Evolutionary conservation across 2,888 invertebrate genomes (phyloP).

Genomic region (Pherbina coryleti): DNA sequence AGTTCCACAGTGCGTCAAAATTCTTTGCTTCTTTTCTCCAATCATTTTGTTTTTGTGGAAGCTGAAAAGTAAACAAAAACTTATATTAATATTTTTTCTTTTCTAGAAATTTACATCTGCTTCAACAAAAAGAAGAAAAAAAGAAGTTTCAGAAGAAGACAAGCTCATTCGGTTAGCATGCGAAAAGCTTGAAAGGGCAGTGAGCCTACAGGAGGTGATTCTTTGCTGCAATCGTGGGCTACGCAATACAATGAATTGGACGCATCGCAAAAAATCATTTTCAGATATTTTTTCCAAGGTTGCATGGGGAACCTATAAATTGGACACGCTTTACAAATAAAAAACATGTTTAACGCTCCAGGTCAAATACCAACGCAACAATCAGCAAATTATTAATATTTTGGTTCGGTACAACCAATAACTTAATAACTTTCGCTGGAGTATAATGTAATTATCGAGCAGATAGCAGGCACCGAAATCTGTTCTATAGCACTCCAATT

Average conservation of each 20-base stretch:
- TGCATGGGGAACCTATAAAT: not conserved
- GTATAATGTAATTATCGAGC: no score
- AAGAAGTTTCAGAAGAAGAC: not conserved
- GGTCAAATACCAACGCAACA: not conserved
- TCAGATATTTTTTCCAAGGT: not conserved
- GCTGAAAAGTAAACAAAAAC: not conserved
- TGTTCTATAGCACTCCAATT: no score
- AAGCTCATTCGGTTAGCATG: not conserved
- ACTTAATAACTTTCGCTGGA: no score
- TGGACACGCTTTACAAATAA: not conserved
- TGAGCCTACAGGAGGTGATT: not conserved
- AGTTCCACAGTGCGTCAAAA: slow-evolving; percentile 22
- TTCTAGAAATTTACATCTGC: no score
- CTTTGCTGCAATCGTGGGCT: not conserved
- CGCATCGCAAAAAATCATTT: not conserved
- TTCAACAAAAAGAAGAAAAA: not conserved
- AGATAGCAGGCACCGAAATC: no score
- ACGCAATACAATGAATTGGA: not conserved
- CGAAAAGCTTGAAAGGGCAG: not conserved
- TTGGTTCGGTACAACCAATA: not conserved
- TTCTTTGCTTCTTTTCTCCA: slow-evolving; percentile 20
- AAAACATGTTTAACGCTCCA: not conserved
- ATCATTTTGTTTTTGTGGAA: not conserved
- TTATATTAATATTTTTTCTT: no score
- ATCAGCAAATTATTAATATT: not conserved